Conservation (phyloP, 2,113 vertebrate species). For the Misgurnus mizolepis region DNA sequence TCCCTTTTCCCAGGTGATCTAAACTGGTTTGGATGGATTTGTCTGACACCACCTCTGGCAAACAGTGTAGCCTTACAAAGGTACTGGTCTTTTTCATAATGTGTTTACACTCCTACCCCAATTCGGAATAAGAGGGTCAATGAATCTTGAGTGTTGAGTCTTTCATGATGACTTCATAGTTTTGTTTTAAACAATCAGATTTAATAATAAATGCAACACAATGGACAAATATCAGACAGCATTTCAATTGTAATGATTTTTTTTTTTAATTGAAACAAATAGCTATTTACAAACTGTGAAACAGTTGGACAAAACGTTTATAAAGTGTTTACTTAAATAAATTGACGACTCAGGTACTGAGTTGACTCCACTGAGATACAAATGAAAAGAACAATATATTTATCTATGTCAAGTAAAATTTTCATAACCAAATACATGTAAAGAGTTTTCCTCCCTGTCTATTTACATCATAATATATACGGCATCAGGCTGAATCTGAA, state of each 20-base stretch:
- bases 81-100: slow-evolving; percentile 11
- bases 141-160: background rate
- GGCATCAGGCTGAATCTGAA: background rate
- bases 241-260: background rate
- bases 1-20: background rate
- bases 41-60: slow-evolving; percentile 32
- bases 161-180: background rate
- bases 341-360: background rate
- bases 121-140: background rate
- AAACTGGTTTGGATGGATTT: slow-evolving; percentile 9
- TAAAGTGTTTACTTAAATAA: background rate
- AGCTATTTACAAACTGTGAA: background rate
- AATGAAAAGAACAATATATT: slow-evolving; percentile 19
- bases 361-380: background rate
- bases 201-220: background rate
- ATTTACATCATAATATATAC: background rate
- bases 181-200: background rate
- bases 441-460: slow-evolving; percentile 16
- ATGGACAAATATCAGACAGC: background rate
- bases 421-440: slow-evolving; percentile 70
- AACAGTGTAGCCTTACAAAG: slow-evolving; percentile 39
- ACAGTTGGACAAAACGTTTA: background rate
- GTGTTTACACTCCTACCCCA: slow-evolving; percentile 21
- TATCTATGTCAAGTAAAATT: slow-evolving; percentile 67
- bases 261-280: background rate